phyloP scores from a whole-genome alignment of 2,113 vertebrate species.

The Galemys pyrenaicus region DNA sequence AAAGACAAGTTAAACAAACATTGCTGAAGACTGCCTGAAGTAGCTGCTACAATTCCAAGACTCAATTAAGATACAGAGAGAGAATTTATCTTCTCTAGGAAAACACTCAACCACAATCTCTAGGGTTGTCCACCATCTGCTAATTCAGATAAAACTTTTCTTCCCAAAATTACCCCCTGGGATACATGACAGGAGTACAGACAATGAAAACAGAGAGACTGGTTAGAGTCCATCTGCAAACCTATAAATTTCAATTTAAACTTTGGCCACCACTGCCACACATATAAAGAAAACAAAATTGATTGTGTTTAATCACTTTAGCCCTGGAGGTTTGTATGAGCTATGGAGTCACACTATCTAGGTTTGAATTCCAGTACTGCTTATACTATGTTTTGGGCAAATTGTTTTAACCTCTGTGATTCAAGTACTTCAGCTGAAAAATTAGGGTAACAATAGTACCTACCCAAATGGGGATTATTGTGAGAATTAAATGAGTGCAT shows the following conservation, averaged over 20 bases:
- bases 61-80: conserved; percentile 14
- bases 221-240: neutral
- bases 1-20: conserved; percentile 58
- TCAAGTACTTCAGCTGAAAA: conserved; percentile 32
- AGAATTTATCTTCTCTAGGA: conserved; percentile 6
- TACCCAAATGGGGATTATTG: neutral
- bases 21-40: neutral
- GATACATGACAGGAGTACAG: neutral
- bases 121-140: neutral
- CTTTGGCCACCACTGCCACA: neutral
- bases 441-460: neutral
- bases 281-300: neutral
- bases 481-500: conserved; percentile 12
- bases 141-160: conserved; percentile 51
- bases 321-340: neutral
- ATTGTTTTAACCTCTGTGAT: neutral
- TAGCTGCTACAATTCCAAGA: neutral
- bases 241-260: conserved; percentile 30
- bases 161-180: neutral
- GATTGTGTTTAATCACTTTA: neutral
- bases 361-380: neutral
- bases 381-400: neutral
- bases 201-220: neutral
- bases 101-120: conserved; percentile 27
- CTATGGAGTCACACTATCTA: neutral